phyloP scores from a whole-genome alignment of 2,888 invertebrate species.

The Merodon equestris region DNA sequence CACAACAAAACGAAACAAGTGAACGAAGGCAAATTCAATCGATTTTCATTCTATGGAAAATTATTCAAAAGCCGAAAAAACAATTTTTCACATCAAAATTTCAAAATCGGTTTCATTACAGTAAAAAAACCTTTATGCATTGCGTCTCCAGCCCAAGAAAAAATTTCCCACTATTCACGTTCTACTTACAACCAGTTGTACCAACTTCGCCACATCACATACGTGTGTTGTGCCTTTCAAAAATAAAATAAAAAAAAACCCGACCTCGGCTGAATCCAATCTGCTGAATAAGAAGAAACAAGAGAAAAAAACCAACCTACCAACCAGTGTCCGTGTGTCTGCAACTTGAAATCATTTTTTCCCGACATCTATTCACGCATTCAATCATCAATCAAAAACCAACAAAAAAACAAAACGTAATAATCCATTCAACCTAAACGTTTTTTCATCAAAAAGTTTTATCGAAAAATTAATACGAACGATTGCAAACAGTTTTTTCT shows the following conservation, averaged over 20 bases:
- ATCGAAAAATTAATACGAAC: too few species aligned
- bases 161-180: slow-evolving; percentile 29
- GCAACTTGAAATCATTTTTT: slow-evolving; percentile 46
- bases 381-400: not conserved
- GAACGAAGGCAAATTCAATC: too few species aligned
- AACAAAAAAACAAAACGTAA: slow-evolving; percentile 46
- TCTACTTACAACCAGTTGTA: not conserved
- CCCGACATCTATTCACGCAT: slow-evolving; percentile 42
- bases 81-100: too few species aligned
- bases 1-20: too few species aligned
- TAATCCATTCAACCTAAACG: slow-evolving; percentile 19
- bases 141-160: slow-evolving; percentile 16
- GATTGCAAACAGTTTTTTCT: too few species aligned
- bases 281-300: slow-evolving; percentile 50
- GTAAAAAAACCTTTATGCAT: not conserved
- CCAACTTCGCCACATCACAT: not conserved
- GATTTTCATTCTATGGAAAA: too few species aligned
- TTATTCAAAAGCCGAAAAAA: too few species aligned
- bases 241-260: too few species aligned
- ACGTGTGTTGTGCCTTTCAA: not conserved
- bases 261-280: slow-evolving; percentile 5
- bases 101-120: too few species aligned
- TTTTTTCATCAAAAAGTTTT: too few species aligned
- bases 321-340: slow-evolving; percentile 66
- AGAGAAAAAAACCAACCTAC: slow-evolving; percentile 39